These are phyloP conservation scores for Orchesella cincta DNA, from an alignment of 1,140 invertebrate genomes.

Conservation along the genomic window DNA sequence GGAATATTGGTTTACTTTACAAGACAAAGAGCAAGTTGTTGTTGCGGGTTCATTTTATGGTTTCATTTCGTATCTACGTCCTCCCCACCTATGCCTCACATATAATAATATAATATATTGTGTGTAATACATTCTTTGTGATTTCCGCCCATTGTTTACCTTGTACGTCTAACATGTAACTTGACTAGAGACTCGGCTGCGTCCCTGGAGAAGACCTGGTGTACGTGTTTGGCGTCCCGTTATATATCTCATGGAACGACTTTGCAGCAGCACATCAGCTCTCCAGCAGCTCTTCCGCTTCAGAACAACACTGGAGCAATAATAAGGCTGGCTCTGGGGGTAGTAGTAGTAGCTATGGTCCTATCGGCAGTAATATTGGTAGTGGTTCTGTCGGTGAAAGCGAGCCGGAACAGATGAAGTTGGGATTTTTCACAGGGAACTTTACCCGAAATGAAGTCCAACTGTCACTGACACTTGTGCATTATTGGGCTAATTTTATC, in stretches of 20 bases:
- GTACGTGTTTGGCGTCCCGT: slow-evolving; percentile 64
- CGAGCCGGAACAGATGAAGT: slow-evolving; percentile 13
- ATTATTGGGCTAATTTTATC: slow-evolving; percentile 92
- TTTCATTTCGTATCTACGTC: too few species aligned
- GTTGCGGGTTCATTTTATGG: too few species aligned
- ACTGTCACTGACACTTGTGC: slow-evolving; percentile 87
- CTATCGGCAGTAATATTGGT: not conserved
- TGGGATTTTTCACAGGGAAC: slow-evolving; percentile 69
- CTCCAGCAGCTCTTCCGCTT: slow-evolving; percentile 48
- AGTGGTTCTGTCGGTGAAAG: not conserved
- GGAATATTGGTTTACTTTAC: too few species aligned
- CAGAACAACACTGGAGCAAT: not conserved
- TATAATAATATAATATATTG: too few species aligned
- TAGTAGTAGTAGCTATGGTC: not conserved
- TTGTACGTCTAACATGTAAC: too few species aligned
- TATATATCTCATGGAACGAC: slow-evolving; percentile 52
- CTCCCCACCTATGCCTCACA: too few species aligned
- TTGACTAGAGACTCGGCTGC: slow-evolving; percentile 54
- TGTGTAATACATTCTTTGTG: too few species aligned
- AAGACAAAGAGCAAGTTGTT: too few species aligned
- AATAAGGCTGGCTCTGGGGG: not conserved
- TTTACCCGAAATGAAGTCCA: slow-evolving; percentile 85
- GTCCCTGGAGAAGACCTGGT: slow-evolving; percentile 64
- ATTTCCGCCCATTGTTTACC: too few species aligned
- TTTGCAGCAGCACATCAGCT: slow-evolving; percentile 29